Evolutionary conservation across 2,888 invertebrate species (phyloP).

Genomic region (Fragum sueziense): DNA sequence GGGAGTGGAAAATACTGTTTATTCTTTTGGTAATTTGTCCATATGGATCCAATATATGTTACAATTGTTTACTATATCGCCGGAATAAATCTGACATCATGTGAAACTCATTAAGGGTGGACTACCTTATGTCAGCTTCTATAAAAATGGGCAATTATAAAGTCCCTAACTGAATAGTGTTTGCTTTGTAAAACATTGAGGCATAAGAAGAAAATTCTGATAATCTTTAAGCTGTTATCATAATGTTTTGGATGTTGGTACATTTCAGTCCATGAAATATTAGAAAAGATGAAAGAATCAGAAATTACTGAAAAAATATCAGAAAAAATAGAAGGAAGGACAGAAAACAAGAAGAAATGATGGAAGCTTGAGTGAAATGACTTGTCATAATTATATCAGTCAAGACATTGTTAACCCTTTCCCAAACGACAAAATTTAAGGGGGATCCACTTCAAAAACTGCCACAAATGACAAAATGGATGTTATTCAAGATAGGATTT

Average conservation of each 20-base stretch:
- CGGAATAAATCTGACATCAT: neutral
- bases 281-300: conserved; percentile 17
- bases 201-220: neutral
- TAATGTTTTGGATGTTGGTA: neutral
- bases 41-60: neutral
- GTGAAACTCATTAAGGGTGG: neutral
- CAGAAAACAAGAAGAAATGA: conserved; percentile 8
- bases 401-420: too few relatives aligned
- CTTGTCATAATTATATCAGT: neutral
- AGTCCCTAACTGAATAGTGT: neutral
- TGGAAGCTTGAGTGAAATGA: neutral
- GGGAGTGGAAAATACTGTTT: too few relatives aligned
- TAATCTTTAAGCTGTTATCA: neutral
- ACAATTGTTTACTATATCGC: neutral
- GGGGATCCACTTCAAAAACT: too few relatives aligned
- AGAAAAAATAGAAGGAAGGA: conserved; percentile 2
- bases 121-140: neutral
- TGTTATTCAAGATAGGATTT: too few relatives aligned
- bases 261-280: conserved; percentile 23
- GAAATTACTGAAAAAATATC: conserved; percentile 2
- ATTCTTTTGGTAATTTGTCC: neutral
- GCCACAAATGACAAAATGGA: too few relatives aligned
- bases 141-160: neutral
- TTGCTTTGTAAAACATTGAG: neutral
- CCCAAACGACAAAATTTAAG: too few relatives aligned